Base-by-base conservation (phyloP, 64 coral and sea anemone genomes). In the Dendrophyllia cribrosa region DNA sequence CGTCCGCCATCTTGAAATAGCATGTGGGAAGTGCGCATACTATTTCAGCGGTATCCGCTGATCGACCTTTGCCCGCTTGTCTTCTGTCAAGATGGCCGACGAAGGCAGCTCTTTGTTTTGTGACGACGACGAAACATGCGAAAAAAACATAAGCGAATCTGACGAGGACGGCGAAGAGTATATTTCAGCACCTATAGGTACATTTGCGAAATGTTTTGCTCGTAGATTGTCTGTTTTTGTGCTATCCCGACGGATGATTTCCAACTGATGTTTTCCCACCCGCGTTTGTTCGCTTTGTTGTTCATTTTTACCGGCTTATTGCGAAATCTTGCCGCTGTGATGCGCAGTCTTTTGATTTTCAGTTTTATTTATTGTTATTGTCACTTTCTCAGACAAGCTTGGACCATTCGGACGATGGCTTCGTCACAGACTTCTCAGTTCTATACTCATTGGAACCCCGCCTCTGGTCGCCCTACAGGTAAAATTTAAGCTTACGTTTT, bases 391-490 rank as follows among this genome's bases (percentile, higher is more conserved):
- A 95, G 93, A 95, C 72, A 95, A 95, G 45, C 93, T 95, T 91
- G 93, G 93, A 24, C 86, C 87, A 49, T 61, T 80, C 17, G 93
- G 93, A 63, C 84, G 88, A 91, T 95, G 88, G 93, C 90, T 95
- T 86, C 88, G 93, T 58, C 93, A 95, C 15, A 88, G 93, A 76
- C 93, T 95, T 90, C 63, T 95, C n/a, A 63, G 51, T 51, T 91
- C 88, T 48, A 91, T 90, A 68, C 82, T 95, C 3, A 91, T 91
- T 58, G 93, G 93, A 69, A 95, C 93, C 11, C 93, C 93, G 66
- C 88, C 88, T 21, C 80, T 95, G 4, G 88, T 90, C 25, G 93
- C 93, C 24, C 90, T 95, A 79, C 93, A 95, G 88, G 93, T 95
- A 90, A n/a, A 51, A 5, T 72, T n/a, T n/a, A 5, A 58, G 14